Base-by-base conservation (phyloP, 2,113 vertebrate species). In the Cnemophilus loriae region DNA sequence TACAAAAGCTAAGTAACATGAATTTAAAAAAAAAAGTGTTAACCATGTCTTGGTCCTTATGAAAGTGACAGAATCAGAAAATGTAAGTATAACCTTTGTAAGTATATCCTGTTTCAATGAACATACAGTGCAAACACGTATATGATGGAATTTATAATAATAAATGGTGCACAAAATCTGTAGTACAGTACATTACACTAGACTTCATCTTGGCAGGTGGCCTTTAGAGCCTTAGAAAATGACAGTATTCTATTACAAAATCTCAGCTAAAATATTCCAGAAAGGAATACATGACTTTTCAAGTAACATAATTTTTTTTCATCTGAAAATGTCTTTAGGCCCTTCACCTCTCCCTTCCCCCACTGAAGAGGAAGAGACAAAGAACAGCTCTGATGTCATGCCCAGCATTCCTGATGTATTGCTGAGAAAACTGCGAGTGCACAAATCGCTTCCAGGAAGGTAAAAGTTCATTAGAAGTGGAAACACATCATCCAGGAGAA, bases 341-440 rank as follows among this genome's bases (percentile, higher is more conserved):
- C 76, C 96, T 63, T 97, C 97, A 89, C 97, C 98, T 50, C 97
- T 97, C 27, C 92, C 96, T 11, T 96, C 96, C 47, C 89, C 96
- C 46, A 95, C 89, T 80, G 98, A 96, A 53, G 98, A 98, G 33
- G 98, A 98, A 87, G 99, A 99, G 50, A n/a, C 92, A 9, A 99
- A 98, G 94, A 98, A 92, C 77, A 98, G 98, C 81, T 97, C 98
- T 24, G 99, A 99, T 19, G 98, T 99, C 84, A 99, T 99, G 98
- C 99, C 99, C 59, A 99, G 98, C 97, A 99, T 99, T 97, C 98
- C 99, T 64, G 99, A 99, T 26, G 82, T 99, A 46, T 97, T 99
- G 98, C 98, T 99, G 53, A 97, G 98, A 83, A 99, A 99, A 93
- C 98, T 99, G 28, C 98, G 99, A 73, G 98, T 99, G 60, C 99